Evolutionary conservation across 2,797 vertebrate species (phyloP).

Genomic region (Clangula hyemalis): DNA sequence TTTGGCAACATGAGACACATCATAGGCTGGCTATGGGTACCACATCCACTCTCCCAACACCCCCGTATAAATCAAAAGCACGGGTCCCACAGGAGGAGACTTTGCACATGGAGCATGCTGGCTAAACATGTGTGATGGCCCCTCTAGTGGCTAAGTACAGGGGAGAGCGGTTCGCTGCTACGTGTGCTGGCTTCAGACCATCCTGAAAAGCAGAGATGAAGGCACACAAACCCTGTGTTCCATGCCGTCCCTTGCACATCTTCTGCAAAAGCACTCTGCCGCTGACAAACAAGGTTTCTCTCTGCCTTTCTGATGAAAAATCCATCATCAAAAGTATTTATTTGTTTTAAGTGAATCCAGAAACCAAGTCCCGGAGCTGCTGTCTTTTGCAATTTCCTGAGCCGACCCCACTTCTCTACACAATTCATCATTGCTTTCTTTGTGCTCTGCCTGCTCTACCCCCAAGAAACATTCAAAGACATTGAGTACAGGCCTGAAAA

Average conservation of each 20-base stretch:
- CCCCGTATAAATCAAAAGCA: background rate
- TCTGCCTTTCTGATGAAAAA: constrained; percentile 13
- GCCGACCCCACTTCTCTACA: background rate
- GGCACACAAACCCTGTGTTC: background rate
- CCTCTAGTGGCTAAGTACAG: background rate
- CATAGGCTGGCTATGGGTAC: background rate
- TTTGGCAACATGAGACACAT: background rate
- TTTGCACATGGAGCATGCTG: background rate
- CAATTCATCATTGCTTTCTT: constrained; percentile 27
- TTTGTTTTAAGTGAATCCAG: constrained; percentile 52
- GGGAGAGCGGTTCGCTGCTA: background rate
- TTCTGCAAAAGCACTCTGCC: background rate
- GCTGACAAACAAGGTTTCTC: background rate
- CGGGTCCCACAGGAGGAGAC: background rate
- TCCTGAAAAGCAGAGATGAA: background rate
- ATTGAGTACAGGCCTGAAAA: background rate
- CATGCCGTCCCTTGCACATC: background rate
- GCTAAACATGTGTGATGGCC: background rate
- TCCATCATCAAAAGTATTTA: background rate
- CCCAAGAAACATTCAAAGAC: constrained; percentile 22
- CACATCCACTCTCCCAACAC: background rate
- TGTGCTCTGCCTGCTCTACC: background rate
- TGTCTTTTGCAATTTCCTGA: constrained; percentile 62
- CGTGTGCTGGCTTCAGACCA: background rate
- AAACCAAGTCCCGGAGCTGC: background rate